Evolutionary conservation across 2,888 invertebrate genomes (phyloP), one percentile per base, ranked within the genome.

Genomic region (Nomada hirtipes): DNA sequence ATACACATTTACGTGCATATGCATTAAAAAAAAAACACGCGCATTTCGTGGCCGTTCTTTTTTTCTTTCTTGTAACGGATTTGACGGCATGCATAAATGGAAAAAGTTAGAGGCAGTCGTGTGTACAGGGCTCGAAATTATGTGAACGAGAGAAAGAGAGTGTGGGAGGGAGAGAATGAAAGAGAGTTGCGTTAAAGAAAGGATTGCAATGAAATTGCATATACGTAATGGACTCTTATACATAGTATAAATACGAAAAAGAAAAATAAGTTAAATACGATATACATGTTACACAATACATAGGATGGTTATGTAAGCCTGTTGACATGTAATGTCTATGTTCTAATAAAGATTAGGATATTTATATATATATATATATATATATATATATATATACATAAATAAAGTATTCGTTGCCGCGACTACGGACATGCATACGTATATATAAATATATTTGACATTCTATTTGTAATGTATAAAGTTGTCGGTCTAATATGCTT

Each of bases 321-420:
- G 88, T 91, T 91, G 90, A 89, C 91, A 91, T 91, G 90, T 92
- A 91, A 90, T 89, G 90, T 91, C 90, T 88, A 90, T 91, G 90
- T 91, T 91, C 91, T 91, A 91, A 92, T 92, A 92, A 92, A 92
- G 86, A 91, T 91, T 91, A 91, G 92, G 88, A 90, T 92, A 92
- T 92, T 92, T 92, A n/a, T n/a, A n/a, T n/a, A n/a, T n/a, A n/a
- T n/a, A n/a, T n/a, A n/a, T n/a, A n/a, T n/a, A n/a, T n/a, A n/a
- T n/a, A n/a, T n/a, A n/a, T n/a, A n/a, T n/a, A n/a, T 92, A 88
- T 91, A 92, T 90, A 91, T 57, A 69, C 26, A 57, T 26, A 61
- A 29, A 63, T 47, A 69, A 57, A 70, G 18, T 53, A 74, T 69
- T 61, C 55, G 64, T 84, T 70, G 65, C 59, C 73, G 70, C 52